Evolutionary conservation across 2,888 invertebrate species (phyloP), one percentile per base, ranked within the genome.

Genomic region (Ferrisia virgata): DNA sequence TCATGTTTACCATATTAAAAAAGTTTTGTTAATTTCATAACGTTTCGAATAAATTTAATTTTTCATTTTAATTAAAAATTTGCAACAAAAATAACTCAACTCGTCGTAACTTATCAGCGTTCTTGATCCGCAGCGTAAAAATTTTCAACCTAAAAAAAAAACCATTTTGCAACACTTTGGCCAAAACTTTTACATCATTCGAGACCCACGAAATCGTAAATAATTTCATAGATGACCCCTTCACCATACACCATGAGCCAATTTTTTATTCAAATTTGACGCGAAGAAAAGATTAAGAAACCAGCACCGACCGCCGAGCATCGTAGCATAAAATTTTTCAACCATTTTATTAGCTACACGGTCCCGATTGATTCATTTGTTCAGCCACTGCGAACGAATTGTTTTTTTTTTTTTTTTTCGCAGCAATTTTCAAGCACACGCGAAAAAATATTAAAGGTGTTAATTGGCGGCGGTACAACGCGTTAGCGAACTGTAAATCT

Each of bases 11-110:
- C 1, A 28, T 72, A 72, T 72, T 72, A 72, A 72, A 72, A 72
- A 72, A 72, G 72, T 72, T 72, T 72, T 36, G 72, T 72, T 72
- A 33, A 72, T 72, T 72, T 72, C 36, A 72, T 72, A 72, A 33
- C 18, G n/a, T n/a, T 36, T 13, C 18, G 18, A 13, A 72, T 72
- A 72, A 72, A 72, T 72, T 72, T n/a, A 36, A 72, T 76, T 76
- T 76, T 18, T 36, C n/a, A 18, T 76, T 76, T 76, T 18, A 76
- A 36, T 76, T 33, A 76, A 76, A 76, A 76, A 18, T 76, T 76
- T 15, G 9, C 36, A 15, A 0, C 8, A 58, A 76, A 36, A 76
- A 76, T 76, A 76, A 36, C 72, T 72, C 36, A 76, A 36, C 72
- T 76, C 36, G 36, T 76, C n/a, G n/a, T n/a, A n/a, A n/a, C n/a